Conservation (phyloP, 2,888 invertebrate species). For the Sericinus montela region DNA sequence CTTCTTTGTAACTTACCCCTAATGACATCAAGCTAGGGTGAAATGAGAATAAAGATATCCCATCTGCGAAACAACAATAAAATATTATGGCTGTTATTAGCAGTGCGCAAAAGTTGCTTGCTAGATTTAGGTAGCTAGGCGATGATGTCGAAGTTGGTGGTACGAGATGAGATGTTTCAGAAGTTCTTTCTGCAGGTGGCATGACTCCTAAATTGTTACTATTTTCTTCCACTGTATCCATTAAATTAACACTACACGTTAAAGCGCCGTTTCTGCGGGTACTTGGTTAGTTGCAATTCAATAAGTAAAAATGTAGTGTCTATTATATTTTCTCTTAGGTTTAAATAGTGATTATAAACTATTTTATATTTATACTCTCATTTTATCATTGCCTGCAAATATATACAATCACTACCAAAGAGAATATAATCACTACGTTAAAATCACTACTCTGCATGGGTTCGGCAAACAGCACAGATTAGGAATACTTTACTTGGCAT, state of each 20-base stretch:
- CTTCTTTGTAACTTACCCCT: constrained; percentile 51
- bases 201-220: constrained; percentile 36
- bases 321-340: too few species aligned
- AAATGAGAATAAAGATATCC: constrained; percentile 60
- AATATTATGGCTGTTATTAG: constrained; percentile 51
- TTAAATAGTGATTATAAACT: too few species aligned
- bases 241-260: constrained; percentile 20
- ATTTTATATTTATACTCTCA: too few species aligned
- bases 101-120: constrained; percentile 55
- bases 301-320: too few species aligned
- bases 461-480: too few species aligned
- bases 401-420: too few species aligned
- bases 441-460: too few species aligned
- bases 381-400: too few species aligned
- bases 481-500: too few species aligned
- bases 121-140: constrained; percentile 57
- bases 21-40: constrained; percentile 69
- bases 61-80: constrained; percentile 58
- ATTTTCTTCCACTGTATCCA: constrained; percentile 33
- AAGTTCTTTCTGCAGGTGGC: constrained; percentile 46
- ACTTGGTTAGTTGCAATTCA: too few species aligned
- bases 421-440: too few species aligned
- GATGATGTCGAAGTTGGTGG: constrained; percentile 42
- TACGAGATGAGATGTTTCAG: constrained; percentile 61
- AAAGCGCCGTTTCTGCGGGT: too few species aligned